Percentiles rank a stretch among this genome's conserved stretches.
Conservation (phyloP, 2,113 vertebrate species). For the Serinus canaria region DNA sequence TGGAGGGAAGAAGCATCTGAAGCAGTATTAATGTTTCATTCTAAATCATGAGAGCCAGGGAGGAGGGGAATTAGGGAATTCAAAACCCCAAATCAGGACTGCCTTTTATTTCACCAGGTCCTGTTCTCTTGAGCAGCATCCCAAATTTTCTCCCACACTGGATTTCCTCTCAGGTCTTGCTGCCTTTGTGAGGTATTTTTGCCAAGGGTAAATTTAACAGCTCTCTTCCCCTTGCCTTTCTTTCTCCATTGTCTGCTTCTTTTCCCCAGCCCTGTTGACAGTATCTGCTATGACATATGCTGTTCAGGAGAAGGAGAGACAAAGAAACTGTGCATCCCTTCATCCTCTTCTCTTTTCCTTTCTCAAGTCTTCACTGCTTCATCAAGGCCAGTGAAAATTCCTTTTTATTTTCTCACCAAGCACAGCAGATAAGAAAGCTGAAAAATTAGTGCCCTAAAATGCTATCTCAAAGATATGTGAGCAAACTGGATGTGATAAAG, state of each 20-base stretch:
- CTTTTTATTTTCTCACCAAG: background rate
- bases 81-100: background rate
- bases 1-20: slow-evolving; percentile 59
- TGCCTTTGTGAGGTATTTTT: slow-evolving; percentile 4
- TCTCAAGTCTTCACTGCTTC: background rate
- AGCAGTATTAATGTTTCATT: slow-evolving; percentile 65
- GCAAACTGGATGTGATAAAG: background rate
- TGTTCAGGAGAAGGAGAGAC: background rate
- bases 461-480: background rate
- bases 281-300: background rate
- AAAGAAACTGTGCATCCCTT: background rate
- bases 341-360: background rate
- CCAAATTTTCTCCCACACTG: background rate
- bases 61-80: slow-evolving; percentile 23
- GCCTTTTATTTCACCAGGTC: background rate
- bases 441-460: slow-evolving; percentile 11
- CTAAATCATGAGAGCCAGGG: slow-evolving; percentile 31
- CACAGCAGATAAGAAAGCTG: background rate
- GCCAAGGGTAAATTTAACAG: background rate
- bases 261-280: background rate
- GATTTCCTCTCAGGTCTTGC: background rate
- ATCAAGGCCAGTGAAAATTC: background rate
- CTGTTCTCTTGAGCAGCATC: background rate
- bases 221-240: background rate
- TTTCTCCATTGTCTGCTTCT: background rate